Evolutionary conservation across 1,140 invertebrate species (phyloP).

Genomic region (Drosophila mayri): DNA sequence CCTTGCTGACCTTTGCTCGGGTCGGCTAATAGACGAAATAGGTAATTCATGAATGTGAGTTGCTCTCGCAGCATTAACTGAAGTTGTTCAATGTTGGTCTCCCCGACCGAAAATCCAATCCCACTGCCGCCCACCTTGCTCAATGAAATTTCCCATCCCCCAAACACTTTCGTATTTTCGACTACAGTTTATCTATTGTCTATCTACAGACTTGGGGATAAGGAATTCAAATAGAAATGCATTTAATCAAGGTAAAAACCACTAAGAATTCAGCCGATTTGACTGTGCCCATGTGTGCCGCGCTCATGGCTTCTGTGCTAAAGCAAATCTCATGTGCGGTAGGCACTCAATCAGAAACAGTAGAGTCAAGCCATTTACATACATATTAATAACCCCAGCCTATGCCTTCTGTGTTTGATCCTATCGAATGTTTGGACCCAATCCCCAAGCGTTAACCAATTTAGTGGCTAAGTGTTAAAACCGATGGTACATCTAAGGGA

Average conservation of each 20-base stretch:
- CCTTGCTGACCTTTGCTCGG: conserved; percentile 74
- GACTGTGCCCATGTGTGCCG: conserved; percentile 34
- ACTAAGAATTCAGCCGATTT: conserved; percentile 11
- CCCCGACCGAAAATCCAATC: conserved; percentile 14
- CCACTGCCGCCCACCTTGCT: conserved; percentile 16
- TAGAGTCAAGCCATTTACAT: conserved; percentile 8
- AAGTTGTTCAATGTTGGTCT: conserved; percentile 66
- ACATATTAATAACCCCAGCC: conserved; percentile 34
- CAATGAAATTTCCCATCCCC: conserved; percentile 9
- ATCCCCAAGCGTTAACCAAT: conserved; percentile 43
- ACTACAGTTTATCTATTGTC: conserved; percentile 65
- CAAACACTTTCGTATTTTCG: conserved; percentile 4
- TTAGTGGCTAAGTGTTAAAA: conserved; percentile 24
- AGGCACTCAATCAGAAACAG: conserved; percentile 17
- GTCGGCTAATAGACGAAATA: conserved; percentile 78
- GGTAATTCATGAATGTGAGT: conserved; percentile 81
- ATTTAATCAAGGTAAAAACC: conserved; percentile 70
- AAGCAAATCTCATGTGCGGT: conserved; percentile 46
- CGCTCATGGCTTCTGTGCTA: conserved; percentile 68
- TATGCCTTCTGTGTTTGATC: conserved; percentile 63
- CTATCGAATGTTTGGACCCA: conserved; percentile 36
- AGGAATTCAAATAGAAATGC: conserved; percentile 58
- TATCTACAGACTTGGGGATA: conserved; percentile 76
- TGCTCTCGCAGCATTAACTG: conserved; percentile 73
- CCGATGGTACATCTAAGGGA: conserved; percentile 44